phyloP scores from a whole-genome alignment of 1,140 invertebrate species.

The Wiebesia pumilae region DNA sequence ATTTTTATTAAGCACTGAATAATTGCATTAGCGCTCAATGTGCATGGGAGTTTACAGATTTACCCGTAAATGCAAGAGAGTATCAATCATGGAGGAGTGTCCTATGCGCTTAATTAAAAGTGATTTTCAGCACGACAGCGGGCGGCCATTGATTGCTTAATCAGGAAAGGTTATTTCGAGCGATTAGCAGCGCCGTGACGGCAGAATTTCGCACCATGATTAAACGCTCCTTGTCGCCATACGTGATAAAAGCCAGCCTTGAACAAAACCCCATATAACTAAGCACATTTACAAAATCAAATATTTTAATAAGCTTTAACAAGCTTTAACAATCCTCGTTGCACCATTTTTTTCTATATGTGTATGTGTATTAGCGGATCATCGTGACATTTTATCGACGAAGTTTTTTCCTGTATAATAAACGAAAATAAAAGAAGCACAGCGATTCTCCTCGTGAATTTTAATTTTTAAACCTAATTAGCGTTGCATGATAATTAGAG shows the following conservation, averaged over 20 bases:
- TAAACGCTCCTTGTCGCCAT: background rate
- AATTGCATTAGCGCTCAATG: too few species aligned
- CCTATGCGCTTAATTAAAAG: background rate
- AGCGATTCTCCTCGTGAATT: conserved; percentile 29
- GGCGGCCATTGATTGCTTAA: conserved; percentile 3
- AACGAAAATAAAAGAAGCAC: background rate
- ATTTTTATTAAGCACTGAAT: too few species aligned
- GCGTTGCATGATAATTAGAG: conserved; percentile 38
- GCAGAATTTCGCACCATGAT: background rate
- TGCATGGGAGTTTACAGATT: too few species aligned
- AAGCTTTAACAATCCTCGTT: conserved; percentile 9
- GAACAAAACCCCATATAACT: too few species aligned
- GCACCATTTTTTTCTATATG: background rate
- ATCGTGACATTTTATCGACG: conserved; percentile 41
- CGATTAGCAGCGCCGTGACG: background rate
- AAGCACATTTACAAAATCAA: background rate
- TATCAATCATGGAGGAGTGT: conserved; percentile 10
- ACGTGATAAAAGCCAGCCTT: too few species aligned
- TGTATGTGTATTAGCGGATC: background rate
- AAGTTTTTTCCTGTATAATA: conserved; percentile 24
- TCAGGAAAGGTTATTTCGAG: background rate
- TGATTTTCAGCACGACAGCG: conserved; percentile 13
- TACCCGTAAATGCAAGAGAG: background rate
- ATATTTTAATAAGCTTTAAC: conserved; percentile 21
- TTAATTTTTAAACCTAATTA: conserved; percentile 44